A percentile compares a stretch with the other conserved stretches of the same genome.
Conservation (phyloP, 2,113 vertebrate genomes). For the Xyrauchen texanus region DNA sequence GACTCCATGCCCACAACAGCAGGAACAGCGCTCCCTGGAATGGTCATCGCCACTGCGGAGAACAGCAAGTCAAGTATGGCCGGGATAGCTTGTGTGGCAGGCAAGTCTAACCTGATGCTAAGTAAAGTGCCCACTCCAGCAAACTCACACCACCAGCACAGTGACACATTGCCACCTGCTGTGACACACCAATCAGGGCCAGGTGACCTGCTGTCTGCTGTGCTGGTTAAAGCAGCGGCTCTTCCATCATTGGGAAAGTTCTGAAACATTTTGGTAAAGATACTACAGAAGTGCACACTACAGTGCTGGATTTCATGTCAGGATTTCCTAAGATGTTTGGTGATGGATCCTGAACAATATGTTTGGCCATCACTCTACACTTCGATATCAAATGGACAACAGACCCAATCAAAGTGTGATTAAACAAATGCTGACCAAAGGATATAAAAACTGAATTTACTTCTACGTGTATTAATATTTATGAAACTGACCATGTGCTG, state of each 20-base stretch:
- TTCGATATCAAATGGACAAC: neutral
- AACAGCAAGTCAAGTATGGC: slow-evolving; percentile 74
- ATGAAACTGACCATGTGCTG: slow-evolving; percentile 3
- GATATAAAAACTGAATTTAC: neutral
- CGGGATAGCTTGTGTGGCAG: slow-evolving; percentile 45
- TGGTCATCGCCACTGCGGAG: slow-evolving; percentile 68
- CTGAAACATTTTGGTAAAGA: slow-evolving; percentile 54
- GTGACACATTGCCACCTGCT: slow-evolving; percentile 54
- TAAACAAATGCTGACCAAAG: neutral
- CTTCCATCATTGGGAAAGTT: slow-evolving; percentile 72
- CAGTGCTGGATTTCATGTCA: neutral
- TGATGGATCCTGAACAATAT: neutral
- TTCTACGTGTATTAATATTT: slow-evolving; percentile 13
- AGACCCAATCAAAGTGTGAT: neutral
- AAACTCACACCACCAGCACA: slow-evolving; percentile 63
- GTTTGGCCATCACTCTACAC: neutral
- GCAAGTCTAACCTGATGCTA: slow-evolving; percentile 54
- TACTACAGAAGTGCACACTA: neutral
- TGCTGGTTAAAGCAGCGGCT: slow-evolving; percentile 73
- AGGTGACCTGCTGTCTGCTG: slow-evolving; percentile 72
- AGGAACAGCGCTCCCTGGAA: slow-evolving; percentile 63
- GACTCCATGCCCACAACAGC: slow-evolving; percentile 50
- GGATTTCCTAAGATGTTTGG: neutral
- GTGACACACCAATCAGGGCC: slow-evolving; percentile 64
- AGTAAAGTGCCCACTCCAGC: slow-evolving; percentile 56